These are phyloP conservation scores for Porites rus DNA, from an alignment of 92 coral and sea anemone species.

Conservation along the genomic window DNA sequence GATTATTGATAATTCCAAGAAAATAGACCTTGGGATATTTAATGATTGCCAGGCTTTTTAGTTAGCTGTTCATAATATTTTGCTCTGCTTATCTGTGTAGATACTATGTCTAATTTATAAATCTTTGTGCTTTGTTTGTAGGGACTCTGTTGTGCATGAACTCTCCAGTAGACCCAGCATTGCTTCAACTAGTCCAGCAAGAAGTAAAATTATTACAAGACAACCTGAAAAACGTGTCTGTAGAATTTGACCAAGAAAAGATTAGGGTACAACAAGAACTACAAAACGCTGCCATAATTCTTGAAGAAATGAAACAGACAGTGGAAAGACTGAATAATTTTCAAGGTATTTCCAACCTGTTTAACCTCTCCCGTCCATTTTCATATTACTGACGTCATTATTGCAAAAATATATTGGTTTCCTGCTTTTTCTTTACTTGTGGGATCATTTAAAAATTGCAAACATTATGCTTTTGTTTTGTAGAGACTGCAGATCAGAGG, in stretches of 20 bases:
- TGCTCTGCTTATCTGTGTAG: background rate
- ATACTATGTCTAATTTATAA: background rate
- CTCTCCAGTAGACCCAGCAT: background rate
- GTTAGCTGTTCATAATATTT: too few relatives aligned
- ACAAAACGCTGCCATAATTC: background rate
- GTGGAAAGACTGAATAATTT: background rate
- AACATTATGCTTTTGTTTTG: too few relatives aligned
- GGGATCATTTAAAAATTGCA: too few relatives aligned
- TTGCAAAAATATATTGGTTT: too few relatives aligned
- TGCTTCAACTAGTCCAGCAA: slow-evolving; percentile 10
- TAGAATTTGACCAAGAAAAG: background rate
- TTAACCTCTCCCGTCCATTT: background rate
- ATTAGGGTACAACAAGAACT: background rate
- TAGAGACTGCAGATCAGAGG: too few relatives aligned
- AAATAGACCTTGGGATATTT: too few relatives aligned
- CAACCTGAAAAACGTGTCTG: background rate
- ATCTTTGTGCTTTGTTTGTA: background rate
- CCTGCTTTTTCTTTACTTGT: too few relatives aligned
- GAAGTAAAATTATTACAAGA: background rate
- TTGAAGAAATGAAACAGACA: slow-evolving; percentile 3
- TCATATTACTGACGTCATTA: too few relatives aligned
- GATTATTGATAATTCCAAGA: too few relatives aligned
- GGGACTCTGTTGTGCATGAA: slow-evolving; percentile 10
- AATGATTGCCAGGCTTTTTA: too few relatives aligned
- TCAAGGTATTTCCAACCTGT: background rate